These are phyloP conservation scores for Phataginus tricuspis DNA, from an alignment of 2,797 vertebrate species.

Conservation along the genomic window DNA sequence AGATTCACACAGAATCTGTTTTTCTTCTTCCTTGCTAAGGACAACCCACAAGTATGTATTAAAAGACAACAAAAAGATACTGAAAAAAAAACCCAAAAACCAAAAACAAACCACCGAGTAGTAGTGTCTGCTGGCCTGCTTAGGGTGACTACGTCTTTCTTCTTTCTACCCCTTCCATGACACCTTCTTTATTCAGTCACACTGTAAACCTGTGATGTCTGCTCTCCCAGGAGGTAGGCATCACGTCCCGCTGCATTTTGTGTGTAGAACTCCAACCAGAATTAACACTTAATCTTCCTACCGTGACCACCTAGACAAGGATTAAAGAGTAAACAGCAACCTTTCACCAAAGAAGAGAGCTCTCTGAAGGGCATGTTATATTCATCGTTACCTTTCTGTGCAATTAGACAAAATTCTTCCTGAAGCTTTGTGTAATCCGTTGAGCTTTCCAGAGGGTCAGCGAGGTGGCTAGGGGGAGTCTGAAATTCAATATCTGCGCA, in stretches of 20 bases:
- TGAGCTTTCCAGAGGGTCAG: slow-evolving; percentile 92
- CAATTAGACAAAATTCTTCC: slow-evolving; percentile 97
- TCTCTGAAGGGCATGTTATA: neutral
- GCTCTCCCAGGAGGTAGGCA: neutral
- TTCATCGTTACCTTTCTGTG: slow-evolving; percentile 94
- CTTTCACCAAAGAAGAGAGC: neutral
- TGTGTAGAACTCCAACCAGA: neutral
- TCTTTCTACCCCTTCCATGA: neutral
- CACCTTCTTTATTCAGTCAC: neutral
- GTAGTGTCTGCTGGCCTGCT: neutral
- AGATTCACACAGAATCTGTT: neutral
- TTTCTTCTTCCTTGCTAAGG: slow-evolving; percentile 8
- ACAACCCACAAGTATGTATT: neutral
- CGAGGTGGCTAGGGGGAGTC: slow-evolving; percentile 90
- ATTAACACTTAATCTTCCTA: neutral
- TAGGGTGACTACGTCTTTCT: neutral
- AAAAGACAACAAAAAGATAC: neutral
- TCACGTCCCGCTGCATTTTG: neutral
- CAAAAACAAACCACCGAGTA: neutral
- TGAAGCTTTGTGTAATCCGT: slow-evolving; percentile 98
- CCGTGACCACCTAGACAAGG: neutral
- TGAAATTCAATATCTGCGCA: slow-evolving; percentile 97
- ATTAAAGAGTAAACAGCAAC: neutral
- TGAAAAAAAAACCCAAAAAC: neutral
- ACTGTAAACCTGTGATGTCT: neutral